Conservation (phyloP, 2,888 invertebrate genomes). For the Anticlea derivata region DNA sequence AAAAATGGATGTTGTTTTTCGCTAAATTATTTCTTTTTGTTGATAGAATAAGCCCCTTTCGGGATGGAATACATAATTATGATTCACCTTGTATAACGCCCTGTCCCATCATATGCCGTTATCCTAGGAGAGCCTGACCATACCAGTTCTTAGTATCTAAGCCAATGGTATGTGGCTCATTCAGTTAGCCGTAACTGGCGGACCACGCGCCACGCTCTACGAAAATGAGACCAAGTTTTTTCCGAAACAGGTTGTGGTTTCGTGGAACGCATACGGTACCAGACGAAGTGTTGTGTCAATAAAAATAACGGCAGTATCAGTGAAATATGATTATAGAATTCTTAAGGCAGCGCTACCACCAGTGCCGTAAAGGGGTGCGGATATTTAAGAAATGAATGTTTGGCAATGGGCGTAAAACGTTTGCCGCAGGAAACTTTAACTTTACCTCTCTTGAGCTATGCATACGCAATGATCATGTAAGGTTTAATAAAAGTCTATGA, state of each 20-base stretch:
- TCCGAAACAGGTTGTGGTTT: constrained; percentile 31
- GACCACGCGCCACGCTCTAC: constrained; percentile 39
- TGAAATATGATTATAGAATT: constrained; percentile 23
- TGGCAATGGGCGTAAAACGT: neutral
- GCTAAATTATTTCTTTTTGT: too few relatives aligned
- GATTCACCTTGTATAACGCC: too few relatives aligned
- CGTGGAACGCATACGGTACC: constrained; percentile 27
- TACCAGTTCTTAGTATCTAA: constrained; percentile 54
- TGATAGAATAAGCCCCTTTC: too few relatives aligned
- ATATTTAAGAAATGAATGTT: neutral
- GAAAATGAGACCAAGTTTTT: constrained; percentile 27
- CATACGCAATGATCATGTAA: constrained; percentile 10
- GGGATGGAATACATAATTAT: too few relatives aligned
- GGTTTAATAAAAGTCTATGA: constrained; percentile 21
- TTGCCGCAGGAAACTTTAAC: neutral
- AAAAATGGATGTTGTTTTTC: too few relatives aligned
- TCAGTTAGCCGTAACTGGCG: constrained; percentile 41
- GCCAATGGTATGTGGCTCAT: constrained; percentile 43
- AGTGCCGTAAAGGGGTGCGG: neutral
- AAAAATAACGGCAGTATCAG: constrained; percentile 30
- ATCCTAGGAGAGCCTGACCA: constrained; percentile 45
- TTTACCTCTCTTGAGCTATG: constrained; percentile 1
- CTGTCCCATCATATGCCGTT: constrained; percentile 47
- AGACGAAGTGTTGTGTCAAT: constrained; percentile 34
- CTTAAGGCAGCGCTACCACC: neutral